Percentiles rank a stretch among this genome's conserved stretches.
These are phyloP conservation scores for Drosophila recens DNA, from an alignment of 2,888 invertebrate genomes.

Conservation along the genomic window DNA sequence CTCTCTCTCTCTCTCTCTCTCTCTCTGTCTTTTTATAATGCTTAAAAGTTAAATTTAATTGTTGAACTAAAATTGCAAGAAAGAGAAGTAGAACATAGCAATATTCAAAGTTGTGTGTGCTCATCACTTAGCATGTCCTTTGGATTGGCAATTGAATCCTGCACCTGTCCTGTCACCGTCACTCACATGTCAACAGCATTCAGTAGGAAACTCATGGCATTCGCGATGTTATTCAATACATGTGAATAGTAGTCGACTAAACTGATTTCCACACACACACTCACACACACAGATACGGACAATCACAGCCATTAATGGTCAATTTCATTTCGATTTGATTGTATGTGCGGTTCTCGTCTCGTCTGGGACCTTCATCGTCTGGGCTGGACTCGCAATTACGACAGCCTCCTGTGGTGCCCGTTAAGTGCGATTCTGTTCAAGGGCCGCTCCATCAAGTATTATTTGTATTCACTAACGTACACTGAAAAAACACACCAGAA, in stretches of 20 bases:
- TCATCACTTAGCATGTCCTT: slow-evolving; percentile 1
- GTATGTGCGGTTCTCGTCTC: slow-evolving; percentile 36
- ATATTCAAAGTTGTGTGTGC: background rate
- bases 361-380: slow-evolving; percentile 44
- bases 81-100: background rate
- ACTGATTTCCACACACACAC: slow-evolving; percentile 23
- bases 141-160: background rate
- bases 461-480: background rate
- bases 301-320: slow-evolving; percentile 76
- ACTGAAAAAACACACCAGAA: background rate
- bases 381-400: slow-evolving; percentile 74
- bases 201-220: slow-evolving; percentile 30
- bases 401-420: slow-evolving; percentile 72
- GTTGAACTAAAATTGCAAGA: background rate
- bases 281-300: slow-evolving; percentile 19
- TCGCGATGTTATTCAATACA: slow-evolving; percentile 50
- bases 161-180: slow-evolving; percentile 22
- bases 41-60: background rate
- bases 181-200: slow-evolving; percentile 56
- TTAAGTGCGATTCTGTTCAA: slow-evolving; percentile 60
- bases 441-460: slow-evolving; percentile 12
- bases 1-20: too few relatives aligned
- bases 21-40: too few relatives aligned
- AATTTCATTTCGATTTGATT: slow-evolving; percentile 81
- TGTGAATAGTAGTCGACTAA: slow-evolving; percentile 22